Base-by-base conservation (phyloP, 2,113 vertebrate species). In the Leptobrachium leishanense region DNA sequence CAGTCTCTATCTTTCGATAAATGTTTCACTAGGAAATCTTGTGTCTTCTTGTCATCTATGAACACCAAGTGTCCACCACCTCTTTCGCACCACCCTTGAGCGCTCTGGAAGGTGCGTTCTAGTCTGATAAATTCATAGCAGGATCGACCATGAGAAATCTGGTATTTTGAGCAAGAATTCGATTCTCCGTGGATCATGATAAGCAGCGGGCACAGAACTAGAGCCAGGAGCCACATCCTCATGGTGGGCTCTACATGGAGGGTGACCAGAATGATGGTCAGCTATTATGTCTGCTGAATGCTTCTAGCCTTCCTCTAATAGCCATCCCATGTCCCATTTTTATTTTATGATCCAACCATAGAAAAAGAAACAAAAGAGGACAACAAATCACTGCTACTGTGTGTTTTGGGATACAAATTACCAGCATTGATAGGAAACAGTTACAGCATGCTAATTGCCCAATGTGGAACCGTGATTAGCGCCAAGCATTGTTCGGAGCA, bases 81-180 rank as follows among this genome's bases (percentile, higher is more conserved):
- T 78, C 86, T 90, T 87, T 98, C 97, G 71, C 97, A 98, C 96
- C 97, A 99, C 59, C 85, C 88, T 90, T 99, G 94, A 65, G 96
- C 95, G 10, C 85, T 85, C 0, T 67, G 84, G 84, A 96, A 96
- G 20, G 90, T 86, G 8, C 8, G 87, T 75, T 88, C 85, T 7
- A 95, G 84, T 15, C 72, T 85, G 66, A 96, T 91, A 90, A 97
- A 92, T 73, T 99, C 94, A 3, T 97, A 98, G 83, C 97, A 99
- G 0, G 94, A 94, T 2, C 76, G 83, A 2, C 94, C 92, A 76
- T 97, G 98, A 83, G 86, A 84, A 82, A 93, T 82, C 84, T 96
- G 95, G 83, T 87, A 78, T 46, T 95, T 88, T 15, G 92, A 88
- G 79, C 97, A 99, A 79, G 88, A 92, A 40, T 54, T 6, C 1